Evolutionary conservation across 2,113 vertebrate genomes (phyloP), one percentile per base, ranked within the genome.

Genomic region (Lophius piscatorius): DNA sequence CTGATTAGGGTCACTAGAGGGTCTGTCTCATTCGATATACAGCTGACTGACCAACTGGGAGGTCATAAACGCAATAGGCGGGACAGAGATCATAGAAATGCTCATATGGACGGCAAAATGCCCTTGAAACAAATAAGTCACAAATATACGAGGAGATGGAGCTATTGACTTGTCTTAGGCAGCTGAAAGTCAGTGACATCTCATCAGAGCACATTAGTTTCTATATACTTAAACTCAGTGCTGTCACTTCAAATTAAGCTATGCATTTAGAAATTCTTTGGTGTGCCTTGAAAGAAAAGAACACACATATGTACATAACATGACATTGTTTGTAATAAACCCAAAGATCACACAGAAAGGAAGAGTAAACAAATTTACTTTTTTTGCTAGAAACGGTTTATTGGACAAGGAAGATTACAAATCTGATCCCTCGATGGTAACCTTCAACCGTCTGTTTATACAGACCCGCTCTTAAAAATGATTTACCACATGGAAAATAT

Each of bases 311-410:
- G 17, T 13, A 45, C 12, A 31, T 1, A 44, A 4, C 1, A 0
- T 29, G 7, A 35, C 10, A 28, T 3, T 20, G 20, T 22, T 23
- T 23, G 28, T 28, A 35, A 41, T 18, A 57, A 44, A 39, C 6
- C 5, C 3, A 11, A 38, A 74, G 51, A 72, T 56, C 23, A 75
- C 23, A 75, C 20, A 63, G 26, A 55, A 63, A 52, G 20, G 17
- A 58, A 52, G 64, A 33, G 18, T 55, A 64, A 58, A 74, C 49
- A 35, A 59, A 54, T 38, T 5, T 31, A 10, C 29, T 31, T 34
- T 54, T 65, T 80, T 83, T 71, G 76, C 18, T 85, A 84, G 78
- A 89, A 91, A 90, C 71, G 59, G 42, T 91, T 88, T 91, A 91
- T 87, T 91, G 70, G 75, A 86, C 63, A 87, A 84, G 65, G 64